A percentile compares a stretch with the other conserved stretches of the same genome.
Conservation (phyloP, 2,888 invertebrate genomes). For the Lacanobia oleracea region DNA sequence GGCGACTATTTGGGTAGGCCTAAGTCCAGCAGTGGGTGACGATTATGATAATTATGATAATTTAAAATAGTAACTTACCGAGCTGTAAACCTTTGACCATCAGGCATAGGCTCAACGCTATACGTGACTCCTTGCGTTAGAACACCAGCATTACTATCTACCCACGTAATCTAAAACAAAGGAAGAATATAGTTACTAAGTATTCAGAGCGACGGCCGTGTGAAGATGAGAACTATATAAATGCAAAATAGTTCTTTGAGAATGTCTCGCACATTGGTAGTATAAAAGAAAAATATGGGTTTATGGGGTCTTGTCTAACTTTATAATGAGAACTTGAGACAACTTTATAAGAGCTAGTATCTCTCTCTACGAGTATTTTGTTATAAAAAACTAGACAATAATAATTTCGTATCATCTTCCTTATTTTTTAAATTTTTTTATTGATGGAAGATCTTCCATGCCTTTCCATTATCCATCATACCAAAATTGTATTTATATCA, state of each 20-base stretch:
- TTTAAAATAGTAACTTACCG: slow-evolving; percentile 72
- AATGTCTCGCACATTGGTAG: slow-evolving; percentile 52
- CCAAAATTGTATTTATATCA: no score
- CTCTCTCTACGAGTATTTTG: slow-evolving; percentile 9
- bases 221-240: slow-evolving; percentile 59
- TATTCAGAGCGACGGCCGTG: slow-evolving; percentile 44
- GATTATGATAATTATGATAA: background rate
- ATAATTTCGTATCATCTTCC: background rate
- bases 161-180: slow-evolving; percentile 95
- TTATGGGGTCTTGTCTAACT: slow-evolving; percentile 37
- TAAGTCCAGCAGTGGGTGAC: no score
- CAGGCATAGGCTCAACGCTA: slow-evolving; percentile 94
- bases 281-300: slow-evolving; percentile 57
- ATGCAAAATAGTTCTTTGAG: slow-evolving; percentile 61
- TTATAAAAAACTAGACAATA: slow-evolving; percentile 4
- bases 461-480: background rate
- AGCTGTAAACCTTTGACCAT: slow-evolving; percentile 96
- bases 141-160: slow-evolving; percentile 96
- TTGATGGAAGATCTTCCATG: background rate
- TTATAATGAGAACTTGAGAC: slow-evolving; percentile 27
- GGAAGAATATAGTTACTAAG: slow-evolving; percentile 44
- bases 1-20: background rate
- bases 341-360: slow-evolving; percentile 20
- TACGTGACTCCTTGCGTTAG: slow-evolving; percentile 95
- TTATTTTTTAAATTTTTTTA: background rate